Percentiles rank a stretch among this genome's conserved stretches.
phyloP scores from a whole-genome alignment of 2,888 invertebrate species.

The Drosophila prostipennis region DNA sequence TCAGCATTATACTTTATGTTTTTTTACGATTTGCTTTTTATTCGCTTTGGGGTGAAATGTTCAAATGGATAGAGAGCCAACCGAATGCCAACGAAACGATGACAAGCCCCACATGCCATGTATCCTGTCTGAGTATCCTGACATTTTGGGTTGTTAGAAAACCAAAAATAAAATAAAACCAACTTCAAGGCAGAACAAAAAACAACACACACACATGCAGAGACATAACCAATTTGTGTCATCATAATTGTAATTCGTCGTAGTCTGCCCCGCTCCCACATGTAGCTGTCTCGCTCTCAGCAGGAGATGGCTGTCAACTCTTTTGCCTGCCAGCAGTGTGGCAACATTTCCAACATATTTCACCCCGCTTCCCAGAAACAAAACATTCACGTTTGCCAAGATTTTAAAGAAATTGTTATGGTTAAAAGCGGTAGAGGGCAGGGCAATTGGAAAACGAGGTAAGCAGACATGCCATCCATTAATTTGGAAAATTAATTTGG shows the following conservation, averaged over 20 bases:
- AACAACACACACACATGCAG: conserved; percentile 45
- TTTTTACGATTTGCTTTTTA: conserved; percentile 69
- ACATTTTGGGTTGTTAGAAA: conserved; percentile 56
- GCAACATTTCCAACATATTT: conserved; percentile 41
- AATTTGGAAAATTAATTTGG: conserved; percentile 68
- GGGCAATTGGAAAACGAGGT: conserved; percentile 1
- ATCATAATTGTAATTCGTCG: conserved; percentile 77
- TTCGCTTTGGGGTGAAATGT: conserved; percentile 43
- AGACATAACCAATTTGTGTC: conserved; percentile 81
- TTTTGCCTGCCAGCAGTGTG: conserved; percentile 34
- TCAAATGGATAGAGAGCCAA: conserved; percentile 27
- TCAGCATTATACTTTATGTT: conserved; percentile 69
- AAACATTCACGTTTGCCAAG: conserved; percentile 19
- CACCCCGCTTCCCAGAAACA: conserved; percentile 16
- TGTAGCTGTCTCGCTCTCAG: conserved; percentile 38
- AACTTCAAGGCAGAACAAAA: conserved; percentile 44
- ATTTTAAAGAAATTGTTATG: conserved; percentile 31
- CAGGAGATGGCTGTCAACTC: conserved; percentile 51
- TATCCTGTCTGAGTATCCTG: conserved; percentile 59
- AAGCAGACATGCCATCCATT: conserved; percentile 25
- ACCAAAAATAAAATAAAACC: conserved; percentile 37
- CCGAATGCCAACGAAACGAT: conserved; percentile 58
- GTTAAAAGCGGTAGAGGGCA: conserved; percentile 4
- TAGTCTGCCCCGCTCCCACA: conserved; percentile 19
- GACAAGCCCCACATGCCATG: conserved; percentile 73